These are phyloP conservation scores for Oncorhynchus masou DNA, from an alignment of 2,113 vertebrate species.

Conservation along the genomic window DNA sequence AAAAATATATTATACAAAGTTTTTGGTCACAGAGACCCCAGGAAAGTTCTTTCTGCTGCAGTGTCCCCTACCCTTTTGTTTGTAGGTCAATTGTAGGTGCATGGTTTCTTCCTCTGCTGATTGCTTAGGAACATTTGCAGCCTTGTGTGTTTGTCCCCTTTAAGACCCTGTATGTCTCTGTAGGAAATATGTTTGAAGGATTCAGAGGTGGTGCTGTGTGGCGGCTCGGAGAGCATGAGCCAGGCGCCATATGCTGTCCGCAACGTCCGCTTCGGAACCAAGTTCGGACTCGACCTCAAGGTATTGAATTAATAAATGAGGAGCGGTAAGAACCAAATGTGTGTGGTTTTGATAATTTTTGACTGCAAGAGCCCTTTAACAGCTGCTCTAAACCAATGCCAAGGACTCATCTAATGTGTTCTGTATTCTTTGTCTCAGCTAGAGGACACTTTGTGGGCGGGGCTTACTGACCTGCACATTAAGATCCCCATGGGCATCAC, in stretches of 20 bases:
- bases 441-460: constrained; percentile 89
- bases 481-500: constrained; percentile 90
- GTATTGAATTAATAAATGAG: constrained; percentile 56
- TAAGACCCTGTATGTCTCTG: constrained; percentile 30
- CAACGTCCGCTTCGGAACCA: constrained; percentile 90
- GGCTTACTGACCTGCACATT: constrained; percentile 84
- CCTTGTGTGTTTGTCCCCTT: not conserved
- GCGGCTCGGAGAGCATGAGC: constrained; percentile 94
- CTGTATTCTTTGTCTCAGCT: constrained; percentile 67
- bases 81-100: no score
- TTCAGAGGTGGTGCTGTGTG: constrained; percentile 90
- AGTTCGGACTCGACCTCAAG: constrained; percentile 87
- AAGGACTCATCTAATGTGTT: not conserved
- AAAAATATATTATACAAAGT: not conserved
- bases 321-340: not conserved
- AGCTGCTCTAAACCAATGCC: not conserved
- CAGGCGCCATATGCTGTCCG: constrained; percentile 85
- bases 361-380: not conserved
- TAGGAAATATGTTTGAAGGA: constrained; percentile 92
- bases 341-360: not conserved
- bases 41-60: not conserved
- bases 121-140: not conserved
- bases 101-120: not conserved
- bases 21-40: not conserved
- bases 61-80: not conserved